Evolutionary conservation across 2,113 vertebrate species (phyloP).

Genomic region (Leucopsar rothschildi): DNA sequence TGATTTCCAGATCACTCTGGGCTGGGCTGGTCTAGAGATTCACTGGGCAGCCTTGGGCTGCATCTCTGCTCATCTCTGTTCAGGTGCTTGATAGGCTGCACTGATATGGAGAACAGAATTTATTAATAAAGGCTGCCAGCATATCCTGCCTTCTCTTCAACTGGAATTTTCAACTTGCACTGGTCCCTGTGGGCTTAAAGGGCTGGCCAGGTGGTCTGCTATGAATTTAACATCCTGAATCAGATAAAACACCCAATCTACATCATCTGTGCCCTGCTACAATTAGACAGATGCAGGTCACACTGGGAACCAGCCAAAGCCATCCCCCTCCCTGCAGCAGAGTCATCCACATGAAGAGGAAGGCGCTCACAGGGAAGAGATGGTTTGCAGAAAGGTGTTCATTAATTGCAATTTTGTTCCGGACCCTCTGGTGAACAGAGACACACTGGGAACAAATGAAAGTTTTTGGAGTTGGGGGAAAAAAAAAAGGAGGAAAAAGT

Average conservation of each 20-base stretch:
- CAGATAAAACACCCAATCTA: neutral
- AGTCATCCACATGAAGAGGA: neutral
- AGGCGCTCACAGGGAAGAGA: neutral
- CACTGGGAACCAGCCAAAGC: neutral
- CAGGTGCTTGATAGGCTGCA: neutral
- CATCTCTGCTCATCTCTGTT: neutral
- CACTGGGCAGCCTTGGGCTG: neutral
- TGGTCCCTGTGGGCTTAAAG: neutral
- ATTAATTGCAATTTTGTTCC: slow-evolving; percentile 62
- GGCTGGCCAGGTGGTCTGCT: neutral
- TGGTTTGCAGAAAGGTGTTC: slow-evolving; percentile 42
- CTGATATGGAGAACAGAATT: neutral
- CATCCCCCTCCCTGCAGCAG: slow-evolving; percentile 1
- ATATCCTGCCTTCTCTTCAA: neutral
- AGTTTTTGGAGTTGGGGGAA: neutral
- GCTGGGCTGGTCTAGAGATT: neutral
- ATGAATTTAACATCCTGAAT: neutral
- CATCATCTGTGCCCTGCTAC: neutral
- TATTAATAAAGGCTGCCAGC: neutral
- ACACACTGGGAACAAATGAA: slow-evolving; percentile 59
- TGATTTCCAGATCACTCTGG: neutral
- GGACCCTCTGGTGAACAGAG: slow-evolving; percentile 51
- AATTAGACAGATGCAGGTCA: neutral
- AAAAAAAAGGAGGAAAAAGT: slow-evolving; percentile 50
- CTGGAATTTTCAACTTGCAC: neutral